Percentiles rank a stretch among this genome's conserved stretches.
Evolutionary conservation across 2,113 vertebrate genomes (phyloP).

Genomic region (Equus przewalskii): DNA sequence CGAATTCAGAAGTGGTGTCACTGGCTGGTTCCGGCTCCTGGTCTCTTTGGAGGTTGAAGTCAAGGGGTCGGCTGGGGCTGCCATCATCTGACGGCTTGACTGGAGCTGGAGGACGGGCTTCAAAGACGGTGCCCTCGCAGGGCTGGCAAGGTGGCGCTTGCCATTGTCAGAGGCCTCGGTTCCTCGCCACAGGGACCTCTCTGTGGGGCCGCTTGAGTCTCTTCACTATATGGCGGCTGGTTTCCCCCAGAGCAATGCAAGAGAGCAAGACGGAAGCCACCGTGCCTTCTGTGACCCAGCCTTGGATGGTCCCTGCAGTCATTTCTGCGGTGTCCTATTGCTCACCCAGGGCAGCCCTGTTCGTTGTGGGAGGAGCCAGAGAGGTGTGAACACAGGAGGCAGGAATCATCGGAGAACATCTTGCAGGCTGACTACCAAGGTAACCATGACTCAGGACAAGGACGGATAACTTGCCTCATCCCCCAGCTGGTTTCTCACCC

Average conservation of each 20-base stretch:
- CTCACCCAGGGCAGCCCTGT: neutral
- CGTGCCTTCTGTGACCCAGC: neutral
- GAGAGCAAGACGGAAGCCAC: neutral
- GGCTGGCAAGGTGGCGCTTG: neutral
- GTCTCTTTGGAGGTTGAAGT: neutral
- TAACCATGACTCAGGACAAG: neutral
- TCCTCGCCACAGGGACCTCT: neutral
- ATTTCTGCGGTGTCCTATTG: neutral
- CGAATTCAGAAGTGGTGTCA: neutral
- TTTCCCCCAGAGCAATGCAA: neutral
- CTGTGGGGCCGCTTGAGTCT: neutral
- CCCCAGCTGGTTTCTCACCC: neutral
- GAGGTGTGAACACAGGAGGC: neutral
- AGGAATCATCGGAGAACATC: neutral
- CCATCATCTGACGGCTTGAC: neutral
- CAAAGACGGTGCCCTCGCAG: neutral
- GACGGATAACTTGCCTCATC: neutral
- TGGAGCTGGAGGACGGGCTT: accelerated
- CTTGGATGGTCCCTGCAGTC: neutral
- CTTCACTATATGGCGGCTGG: neutral
- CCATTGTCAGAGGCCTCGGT: neutral
- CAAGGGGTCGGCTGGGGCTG: neutral
- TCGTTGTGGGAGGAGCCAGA: neutral
- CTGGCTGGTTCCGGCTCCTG: neutral
- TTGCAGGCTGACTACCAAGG: neutral